Evolutionary conservation across 2,888 invertebrate genomes (phyloP).

Genomic region (Aphidius colemani): DNA sequence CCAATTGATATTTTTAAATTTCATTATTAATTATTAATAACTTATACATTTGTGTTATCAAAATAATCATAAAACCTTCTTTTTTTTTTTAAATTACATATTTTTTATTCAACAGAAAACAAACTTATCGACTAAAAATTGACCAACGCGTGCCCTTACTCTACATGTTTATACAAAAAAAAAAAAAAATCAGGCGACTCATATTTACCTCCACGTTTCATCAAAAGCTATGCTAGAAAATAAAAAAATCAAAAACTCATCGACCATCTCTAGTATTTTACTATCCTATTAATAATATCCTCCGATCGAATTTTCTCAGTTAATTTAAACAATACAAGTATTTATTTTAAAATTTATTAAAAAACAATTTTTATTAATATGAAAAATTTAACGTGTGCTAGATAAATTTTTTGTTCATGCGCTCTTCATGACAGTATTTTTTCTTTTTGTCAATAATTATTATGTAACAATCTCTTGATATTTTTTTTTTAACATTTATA

Average conservation of each 20-base stretch:
- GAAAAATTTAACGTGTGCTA: neutral
- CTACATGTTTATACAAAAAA: no score
- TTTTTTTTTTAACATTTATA: neutral
- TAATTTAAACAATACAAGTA: neutral
- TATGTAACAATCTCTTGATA: constrained; percentile 26
- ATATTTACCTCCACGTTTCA: no score
- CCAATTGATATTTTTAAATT: neutral
- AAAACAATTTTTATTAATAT: constrained; percentile 6
- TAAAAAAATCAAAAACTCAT: no score
- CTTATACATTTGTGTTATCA: no score
- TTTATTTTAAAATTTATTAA: neutral
- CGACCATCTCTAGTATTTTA: no score
- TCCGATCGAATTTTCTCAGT: neutral
- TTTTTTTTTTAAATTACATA: no score
- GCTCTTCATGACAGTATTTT: constrained; percentile 32
- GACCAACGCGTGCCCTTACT: neutral
- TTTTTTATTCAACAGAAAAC: neutral
- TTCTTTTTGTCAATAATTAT: constrained; percentile 33
- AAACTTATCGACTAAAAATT: constrained; percentile 7
- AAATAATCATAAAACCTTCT: no score
- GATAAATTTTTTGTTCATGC: constrained; percentile 24
- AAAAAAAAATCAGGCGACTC: no score
- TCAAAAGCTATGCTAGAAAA: no score
- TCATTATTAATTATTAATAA: no score
- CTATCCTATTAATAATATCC: no score